Percentiles rank a stretch among this genome's conserved stretches.
phyloP scores from a whole-genome alignment of 2,797 vertebrate species.

The Chrosomus eos region DNA sequence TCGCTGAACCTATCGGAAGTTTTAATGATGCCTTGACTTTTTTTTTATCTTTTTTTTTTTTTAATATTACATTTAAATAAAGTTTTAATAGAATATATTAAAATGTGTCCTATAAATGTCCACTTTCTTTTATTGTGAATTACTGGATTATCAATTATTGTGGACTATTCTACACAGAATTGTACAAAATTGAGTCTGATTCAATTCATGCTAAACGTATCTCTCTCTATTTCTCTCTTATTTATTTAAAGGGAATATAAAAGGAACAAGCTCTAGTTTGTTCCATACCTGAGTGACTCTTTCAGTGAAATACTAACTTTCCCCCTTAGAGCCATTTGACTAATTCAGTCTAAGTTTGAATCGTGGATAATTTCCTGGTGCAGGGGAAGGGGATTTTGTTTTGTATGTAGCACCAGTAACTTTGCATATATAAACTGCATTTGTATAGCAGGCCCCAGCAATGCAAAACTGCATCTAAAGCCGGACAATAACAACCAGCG shows the following conservation, averaged over 20 bases:
- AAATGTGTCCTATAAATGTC: neutral
- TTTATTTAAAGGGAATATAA: constrained; percentile 1
- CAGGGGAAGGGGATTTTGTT: constrained; percentile 30
- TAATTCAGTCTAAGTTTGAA: constrained; percentile 27
- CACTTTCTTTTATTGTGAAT: neutral
- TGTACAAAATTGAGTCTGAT: neutral
- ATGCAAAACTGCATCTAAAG: constrained; percentile 73
- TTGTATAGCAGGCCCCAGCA: constrained; percentile 71
- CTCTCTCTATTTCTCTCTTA: neutral
- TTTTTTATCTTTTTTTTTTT: neutral
- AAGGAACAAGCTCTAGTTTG: constrained; percentile 25
- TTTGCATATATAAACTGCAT: constrained; percentile 76
- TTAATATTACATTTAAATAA: neutral
- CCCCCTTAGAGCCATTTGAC: too few species aligned
- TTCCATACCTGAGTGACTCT: constrained; percentile 51
- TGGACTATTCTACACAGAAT: neutral
- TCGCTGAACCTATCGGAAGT: neutral
- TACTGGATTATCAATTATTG: neutral
- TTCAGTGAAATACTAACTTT: too few species aligned
- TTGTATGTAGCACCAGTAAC: constrained; percentile 36
- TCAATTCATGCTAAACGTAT: neutral
- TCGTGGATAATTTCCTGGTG: constrained; percentile 42
- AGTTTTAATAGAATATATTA: neutral
- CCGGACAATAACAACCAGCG: constrained; percentile 61
- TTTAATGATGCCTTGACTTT: neutral